Evolutionary conservation across 2,888 invertebrate genomes (phyloP).

Genomic region (Lasioglossum leucozonium): DNA sequence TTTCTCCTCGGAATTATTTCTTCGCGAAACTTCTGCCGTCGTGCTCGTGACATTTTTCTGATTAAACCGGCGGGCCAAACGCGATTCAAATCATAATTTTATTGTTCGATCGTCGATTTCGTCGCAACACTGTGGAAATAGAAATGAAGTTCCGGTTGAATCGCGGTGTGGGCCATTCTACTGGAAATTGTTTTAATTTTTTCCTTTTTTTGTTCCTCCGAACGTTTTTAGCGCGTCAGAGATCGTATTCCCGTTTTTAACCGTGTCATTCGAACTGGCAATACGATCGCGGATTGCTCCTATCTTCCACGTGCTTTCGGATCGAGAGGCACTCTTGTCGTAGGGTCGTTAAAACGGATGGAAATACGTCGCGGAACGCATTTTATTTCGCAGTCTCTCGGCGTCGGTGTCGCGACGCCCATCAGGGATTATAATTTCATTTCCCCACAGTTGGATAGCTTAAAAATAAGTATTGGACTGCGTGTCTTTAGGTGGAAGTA

Average conservation of each 20-base stretch:
- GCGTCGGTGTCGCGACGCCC: not conserved
- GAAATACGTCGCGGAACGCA: not conserved
- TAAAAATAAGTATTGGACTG: not conserved
- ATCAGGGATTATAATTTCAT: not conserved
- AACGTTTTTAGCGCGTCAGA: too few species aligned
- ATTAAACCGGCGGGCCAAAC: too few species aligned
- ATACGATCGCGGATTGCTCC: conserved; percentile 12
- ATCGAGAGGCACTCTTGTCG: conserved; percentile 3
- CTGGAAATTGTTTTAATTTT: too few species aligned
- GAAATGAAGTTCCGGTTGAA: too few species aligned
- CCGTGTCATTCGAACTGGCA: not conserved
- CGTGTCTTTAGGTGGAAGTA: not conserved
- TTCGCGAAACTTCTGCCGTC: too few species aligned
- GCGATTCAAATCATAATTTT: too few species aligned
- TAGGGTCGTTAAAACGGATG: not conserved
- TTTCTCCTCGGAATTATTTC: not conserved
- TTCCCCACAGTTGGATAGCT: not conserved
- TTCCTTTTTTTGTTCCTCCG: too few species aligned
- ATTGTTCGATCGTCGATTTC: too few species aligned
- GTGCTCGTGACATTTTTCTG: too few species aligned
- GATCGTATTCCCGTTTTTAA: conserved; percentile 40
- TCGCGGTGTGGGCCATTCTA: too few species aligned
- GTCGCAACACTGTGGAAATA: too few species aligned
- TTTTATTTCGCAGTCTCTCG: conserved; percentile 3
- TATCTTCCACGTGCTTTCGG: conserved; percentile 8